Percentiles rank a stretch among this genome's conserved stretches.
Conservation (phyloP, 1,140 invertebrate species). For the Heterodera carotae region DNA sequence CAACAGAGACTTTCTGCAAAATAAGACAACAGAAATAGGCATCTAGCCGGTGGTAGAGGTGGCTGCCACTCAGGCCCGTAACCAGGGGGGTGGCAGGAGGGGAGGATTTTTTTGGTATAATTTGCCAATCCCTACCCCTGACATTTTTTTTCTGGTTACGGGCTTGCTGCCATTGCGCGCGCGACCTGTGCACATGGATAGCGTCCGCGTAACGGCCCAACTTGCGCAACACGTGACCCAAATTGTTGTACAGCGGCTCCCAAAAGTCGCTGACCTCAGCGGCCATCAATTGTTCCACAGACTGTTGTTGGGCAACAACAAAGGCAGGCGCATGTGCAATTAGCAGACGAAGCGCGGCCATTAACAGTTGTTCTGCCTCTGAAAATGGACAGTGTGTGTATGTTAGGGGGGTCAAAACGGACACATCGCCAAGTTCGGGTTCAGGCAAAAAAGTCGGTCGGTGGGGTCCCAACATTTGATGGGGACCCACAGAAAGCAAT, state of each 20-base stretch:
- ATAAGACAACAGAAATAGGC: not conserved
- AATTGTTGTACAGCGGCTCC: constrained; percentile 55
- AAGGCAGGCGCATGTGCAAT: not conserved
- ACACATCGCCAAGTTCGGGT: no score
- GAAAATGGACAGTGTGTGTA: no score
- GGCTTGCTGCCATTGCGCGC: not conserved
- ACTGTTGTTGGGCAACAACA: not conserved
- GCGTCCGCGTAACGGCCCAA: constrained; percentile 50
- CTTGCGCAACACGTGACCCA: constrained; percentile 50
- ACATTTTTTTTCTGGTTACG: no score
- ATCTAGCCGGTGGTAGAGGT: no score
- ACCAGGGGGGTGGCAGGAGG: no score
- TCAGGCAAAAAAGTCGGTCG: no score
- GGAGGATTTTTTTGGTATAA: no score
- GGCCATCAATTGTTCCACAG: not conserved
- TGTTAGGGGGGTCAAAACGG: no score
- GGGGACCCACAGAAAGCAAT: no score
- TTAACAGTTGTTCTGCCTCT: constrained; percentile 42
- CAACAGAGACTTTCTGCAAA: constrained; percentile 40
- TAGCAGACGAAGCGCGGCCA: constrained; percentile 10
- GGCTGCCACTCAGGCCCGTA: no score
- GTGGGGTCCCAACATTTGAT: no score
- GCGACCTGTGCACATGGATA: constrained; percentile 44
- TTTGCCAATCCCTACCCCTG: no score
- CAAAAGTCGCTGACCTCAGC: constrained; percentile 48